Evolutionary conservation across 1,140 invertebrate species (phyloP), one percentile per base, ranked within the genome.

Genomic region (Drosophila pseudoobscura): DNA sequence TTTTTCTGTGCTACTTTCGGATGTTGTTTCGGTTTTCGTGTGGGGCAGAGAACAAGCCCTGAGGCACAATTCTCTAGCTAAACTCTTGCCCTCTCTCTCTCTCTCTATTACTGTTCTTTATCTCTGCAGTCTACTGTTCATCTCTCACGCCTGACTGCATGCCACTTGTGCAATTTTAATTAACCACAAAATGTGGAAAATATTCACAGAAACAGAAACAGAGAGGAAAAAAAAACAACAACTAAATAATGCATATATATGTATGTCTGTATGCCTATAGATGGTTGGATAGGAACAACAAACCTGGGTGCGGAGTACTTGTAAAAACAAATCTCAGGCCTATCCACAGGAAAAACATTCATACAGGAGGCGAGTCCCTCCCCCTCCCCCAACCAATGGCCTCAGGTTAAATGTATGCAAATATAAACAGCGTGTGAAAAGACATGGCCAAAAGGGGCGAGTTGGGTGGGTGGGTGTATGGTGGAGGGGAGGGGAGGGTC

Each of bases 331-430:
- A 77, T 78, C 80, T 71, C 71, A 52, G 35, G 61, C 63, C 72
- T 59, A 61, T 63, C 17, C 20, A 31, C 66, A 43, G 35, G 41
- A 65, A 80, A 71, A 82, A 75, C 53, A 74, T 69, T 61, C 68
- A 80, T 56, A 64, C 56, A 45, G 8, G 31, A 35, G 31, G 20
- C 20, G 20, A 20, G 20, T 20, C 20, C 20, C 20, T 35, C 31
- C 9, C 9, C 11, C 35, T 1, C 35, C 11, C 11, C 35, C 59
- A 75, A 80, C 80, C 3, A 3, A 45, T 66, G 63, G 80, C 80
- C 73, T 68, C 74, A 74, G 74, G 80, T 78, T 87, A 87, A 85
- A 85, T 80, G 69, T 87, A 85, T 87, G 82, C 82, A 87, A 87
- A 87, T 87, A 78, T 80, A 87, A 87, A 87, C 80, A 85, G 72